A percentile compares a stretch with the other conserved stretches of the same genome.
phyloP scores from a whole-genome alignment of 2,888 invertebrate species.

The Brenthis hecate region DNA sequence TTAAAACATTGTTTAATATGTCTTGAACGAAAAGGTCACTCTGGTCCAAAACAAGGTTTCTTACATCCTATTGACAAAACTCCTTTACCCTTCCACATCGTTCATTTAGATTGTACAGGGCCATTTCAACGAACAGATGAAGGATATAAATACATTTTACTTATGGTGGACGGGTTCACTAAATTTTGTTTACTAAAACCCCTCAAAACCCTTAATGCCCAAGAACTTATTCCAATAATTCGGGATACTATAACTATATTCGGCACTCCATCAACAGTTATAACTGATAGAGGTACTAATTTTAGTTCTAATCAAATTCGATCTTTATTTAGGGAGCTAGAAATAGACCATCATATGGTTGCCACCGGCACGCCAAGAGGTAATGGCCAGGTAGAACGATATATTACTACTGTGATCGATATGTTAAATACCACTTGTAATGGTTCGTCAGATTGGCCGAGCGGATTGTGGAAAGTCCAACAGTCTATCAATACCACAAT shows the following conservation, averaged over 20 bases:
- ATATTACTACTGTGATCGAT: conserved; percentile 34
- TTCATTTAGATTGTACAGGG: conserved; percentile 48
- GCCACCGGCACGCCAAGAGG: conserved; percentile 36
- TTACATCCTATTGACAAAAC: too few relatives aligned
- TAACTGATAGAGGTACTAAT: conserved; percentile 39
- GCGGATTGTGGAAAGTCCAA: conserved; percentile 39
- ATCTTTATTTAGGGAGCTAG: conserved; percentile 30
- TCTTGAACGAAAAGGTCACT: too few relatives aligned
- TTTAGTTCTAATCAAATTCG: conserved; percentile 30
- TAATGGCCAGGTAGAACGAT: conserved; percentile 36
- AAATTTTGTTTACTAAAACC: conserved; percentile 47
- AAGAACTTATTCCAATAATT: conserved; percentile 39
- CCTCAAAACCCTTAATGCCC: conserved; percentile 39
- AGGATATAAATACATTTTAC: conserved; percentile 43
- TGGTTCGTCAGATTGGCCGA: conserved; percentile 39
- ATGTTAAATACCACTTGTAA: conserved; percentile 32
- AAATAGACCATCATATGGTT: conserved; percentile 38
- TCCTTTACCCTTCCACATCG: conserved; percentile 45
- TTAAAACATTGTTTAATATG: too few relatives aligned
- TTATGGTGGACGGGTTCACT: conserved; percentile 47
- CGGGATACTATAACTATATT: conserved; percentile 40
- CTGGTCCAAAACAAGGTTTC: too few relatives aligned
- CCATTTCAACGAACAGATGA: conserved; percentile 41
- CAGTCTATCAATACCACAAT: conserved; percentile 44
- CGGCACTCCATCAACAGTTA: conserved; percentile 26